Conservation (phyloP, 2,888 invertebrate genomes). For the Trichogramma evanescens region DNA sequence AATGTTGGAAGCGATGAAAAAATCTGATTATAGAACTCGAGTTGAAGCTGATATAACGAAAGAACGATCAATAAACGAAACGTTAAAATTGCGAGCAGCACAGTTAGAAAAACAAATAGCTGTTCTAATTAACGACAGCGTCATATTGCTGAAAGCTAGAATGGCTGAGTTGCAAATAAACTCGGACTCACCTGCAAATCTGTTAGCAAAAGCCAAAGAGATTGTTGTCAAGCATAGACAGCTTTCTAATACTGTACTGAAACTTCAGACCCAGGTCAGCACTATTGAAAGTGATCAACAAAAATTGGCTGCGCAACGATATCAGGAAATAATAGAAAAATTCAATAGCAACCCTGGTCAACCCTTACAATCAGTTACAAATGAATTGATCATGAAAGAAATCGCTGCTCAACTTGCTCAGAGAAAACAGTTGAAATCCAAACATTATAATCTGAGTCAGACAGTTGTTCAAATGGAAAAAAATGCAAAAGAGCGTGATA, state of each 20-base stretch:
- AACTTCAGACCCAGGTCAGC: conserved; percentile 75
- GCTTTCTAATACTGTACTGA: conserved; percentile 79
- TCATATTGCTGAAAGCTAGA: conserved; percentile 76
- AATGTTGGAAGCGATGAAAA: conserved; percentile 77
- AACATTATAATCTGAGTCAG: conserved; percentile 3
- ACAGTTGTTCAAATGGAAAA: conserved; percentile 64
- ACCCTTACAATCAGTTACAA: conserved; percentile 57
- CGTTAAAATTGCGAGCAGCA: conserved; percentile 74
- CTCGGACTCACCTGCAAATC: conserved; percentile 76
- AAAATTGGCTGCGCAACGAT: conserved; percentile 62
- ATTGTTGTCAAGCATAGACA: conserved; percentile 91
- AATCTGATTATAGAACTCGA: conserved; percentile 64
- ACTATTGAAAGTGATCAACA: conserved; percentile 71
- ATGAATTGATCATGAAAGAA: conserved; percentile 78
- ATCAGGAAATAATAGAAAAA: conserved; percentile 70
- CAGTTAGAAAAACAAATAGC: conserved; percentile 90
- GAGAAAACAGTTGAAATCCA: conserved; percentile 61
- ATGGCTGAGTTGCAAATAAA: conserved; percentile 89
- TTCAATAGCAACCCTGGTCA: conserved; percentile 49
- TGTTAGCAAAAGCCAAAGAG: conserved; percentile 80
- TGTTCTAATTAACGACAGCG: conserved; percentile 86
- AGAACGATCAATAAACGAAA: conserved; percentile 76
- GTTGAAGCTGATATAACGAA: conserved; percentile 71
- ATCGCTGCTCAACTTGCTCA: conserved; percentile 78
- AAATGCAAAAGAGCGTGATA: conserved; percentile 45